These are phyloP conservation scores for Leptinotarsa defecta DNA, from an alignment of 1,140 invertebrate species.

Conservation along the genomic window DNA sequence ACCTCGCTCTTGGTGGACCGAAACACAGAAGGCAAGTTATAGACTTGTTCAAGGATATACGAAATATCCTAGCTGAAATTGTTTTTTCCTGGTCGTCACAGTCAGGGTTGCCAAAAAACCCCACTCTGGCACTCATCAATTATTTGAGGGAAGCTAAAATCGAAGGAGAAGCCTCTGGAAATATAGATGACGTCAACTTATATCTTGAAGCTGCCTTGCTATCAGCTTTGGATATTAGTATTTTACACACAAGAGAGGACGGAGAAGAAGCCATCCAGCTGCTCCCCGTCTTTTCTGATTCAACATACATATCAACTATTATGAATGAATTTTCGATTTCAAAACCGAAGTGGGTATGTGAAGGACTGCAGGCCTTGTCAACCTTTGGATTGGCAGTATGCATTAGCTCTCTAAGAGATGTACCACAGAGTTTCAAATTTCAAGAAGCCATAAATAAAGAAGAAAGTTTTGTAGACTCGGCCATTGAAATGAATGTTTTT, in stretches of 20 bases:
- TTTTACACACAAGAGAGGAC: slow-evolving; percentile 69
- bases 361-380: slow-evolving; percentile 72
- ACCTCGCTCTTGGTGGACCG: slow-evolving; percentile 84
- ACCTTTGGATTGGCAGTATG: slow-evolving; percentile 82
- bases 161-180: slow-evolving; percentile 62
- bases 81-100: slow-evolving; percentile 88
- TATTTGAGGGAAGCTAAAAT: slow-evolving; percentile 54
- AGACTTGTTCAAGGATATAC: slow-evolving; percentile 77
- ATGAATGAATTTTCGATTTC: slow-evolving; percentile 61
- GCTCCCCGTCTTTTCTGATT: slow-evolving; percentile 74
- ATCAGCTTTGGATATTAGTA: slow-evolving; percentile 82
- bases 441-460: slow-evolving; percentile 69
- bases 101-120: slow-evolving; percentile 69
- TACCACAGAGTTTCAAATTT: slow-evolving; percentile 56
- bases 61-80: slow-evolving; percentile 80
- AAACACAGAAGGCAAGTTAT: slow-evolving; percentile 83
- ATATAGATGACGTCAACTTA: slow-evolving; percentile 76
- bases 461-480: slow-evolving; percentile 73
- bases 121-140: slow-evolving; percentile 58
- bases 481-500: slow-evolving; percentile 82
- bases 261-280: slow-evolving; percentile 71
- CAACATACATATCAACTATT: slow-evolving; percentile 64
- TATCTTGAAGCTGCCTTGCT: slow-evolving; percentile 81
- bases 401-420: slow-evolving; percentile 74
- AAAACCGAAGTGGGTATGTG: slow-evolving; percentile 64